Base-by-base conservation (phyloP, 2,797 vertebrate genomes). In the Cyclopterus lumpus region DNA sequence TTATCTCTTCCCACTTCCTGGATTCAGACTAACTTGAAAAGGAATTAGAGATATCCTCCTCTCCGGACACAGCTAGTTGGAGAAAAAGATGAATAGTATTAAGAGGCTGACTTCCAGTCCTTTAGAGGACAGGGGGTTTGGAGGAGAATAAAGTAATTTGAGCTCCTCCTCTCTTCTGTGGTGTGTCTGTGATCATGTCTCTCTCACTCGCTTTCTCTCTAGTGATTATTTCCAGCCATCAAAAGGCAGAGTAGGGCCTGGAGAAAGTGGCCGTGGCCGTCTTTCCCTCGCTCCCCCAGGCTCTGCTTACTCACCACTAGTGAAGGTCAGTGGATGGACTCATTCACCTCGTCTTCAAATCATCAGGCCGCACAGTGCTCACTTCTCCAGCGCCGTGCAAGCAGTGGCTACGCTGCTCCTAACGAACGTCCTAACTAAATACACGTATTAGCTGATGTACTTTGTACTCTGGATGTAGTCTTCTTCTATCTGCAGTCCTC, bases 291-390 rank as follows among this genome's bases (percentile, higher is more conserved):
- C 26, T 89, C 92, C 26, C 85, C n/a, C 62, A 5, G 90, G 88
- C 92, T 63, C 71, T 87, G 90, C 91, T 91, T 91, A 90, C 90
- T 93, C 91, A 91, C 88, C 88, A 91, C 80, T 70, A 74, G 81
- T 91, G 91, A 93, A 93, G 92, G 92, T 93, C 91, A 91, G 86
- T 62, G 75, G 71, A 88, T 83, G 87, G 87, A 93, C 88, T 91
- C 81, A 81, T 87, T 92, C 90, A 92, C 88, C 88, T 91, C 86
- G 6, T 85, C 89, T 89, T 89, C 89, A 88, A 82, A 91, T 86
- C 84, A 82, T 81, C 82, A 81, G 77, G 75, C 78, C 82, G 86
- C 70, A 49, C 71, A 65, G 60, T 60, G 46, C 70, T 82, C 57
- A 20, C 67, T 60, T 73, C 60, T 62, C 49, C 68, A 78, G 81